These are phyloP conservation scores for Carcharodon carcharias DNA, from an alignment of 2,797 vertebrate species.

Conservation along the genomic window DNA sequence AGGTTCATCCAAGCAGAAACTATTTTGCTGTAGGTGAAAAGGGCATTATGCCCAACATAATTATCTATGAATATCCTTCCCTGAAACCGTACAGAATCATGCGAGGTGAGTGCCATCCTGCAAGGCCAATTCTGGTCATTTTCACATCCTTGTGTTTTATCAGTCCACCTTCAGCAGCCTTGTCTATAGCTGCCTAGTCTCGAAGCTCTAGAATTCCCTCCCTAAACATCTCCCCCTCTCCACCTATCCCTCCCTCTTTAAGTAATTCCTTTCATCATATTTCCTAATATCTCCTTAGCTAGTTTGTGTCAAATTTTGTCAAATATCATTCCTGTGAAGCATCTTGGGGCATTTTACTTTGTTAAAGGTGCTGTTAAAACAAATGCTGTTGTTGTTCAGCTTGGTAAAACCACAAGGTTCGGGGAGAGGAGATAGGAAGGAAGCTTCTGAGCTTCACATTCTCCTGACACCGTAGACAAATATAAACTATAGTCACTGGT, in stretches of 20 bases:
- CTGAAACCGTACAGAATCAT: constrained; percentile 72
- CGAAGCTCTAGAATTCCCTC: neutral
- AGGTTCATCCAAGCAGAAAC: constrained; percentile 71
- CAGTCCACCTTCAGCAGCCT: neutral
- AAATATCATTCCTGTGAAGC: neutral
- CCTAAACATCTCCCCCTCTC: neutral
- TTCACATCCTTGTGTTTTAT: neutral
- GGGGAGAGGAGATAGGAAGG: neutral
- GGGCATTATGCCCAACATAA: constrained; percentile 69
- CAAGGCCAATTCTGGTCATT: neutral
- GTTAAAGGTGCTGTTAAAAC: neutral
- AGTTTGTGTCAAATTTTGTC: neutral
- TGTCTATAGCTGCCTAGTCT: neutral
- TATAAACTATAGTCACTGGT: neutral
- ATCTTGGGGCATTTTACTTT: neutral
- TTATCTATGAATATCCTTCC: constrained; percentile 80
- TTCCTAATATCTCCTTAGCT: neutral
- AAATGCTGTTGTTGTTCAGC: neutral
- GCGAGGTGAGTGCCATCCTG: constrained; percentile 59
- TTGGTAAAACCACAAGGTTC: neutral
- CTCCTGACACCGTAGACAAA: neutral
- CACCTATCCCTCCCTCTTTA: neutral
- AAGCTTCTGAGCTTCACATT: neutral
- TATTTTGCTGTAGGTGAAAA: constrained; percentile 83
- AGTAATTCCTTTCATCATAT: neutral